Percentiles rank a stretch among this genome's conserved stretches.
Evolutionary conservation across 2,888 invertebrate genomes (phyloP).

Genomic region (Iselma pallidipennis): DNA sequence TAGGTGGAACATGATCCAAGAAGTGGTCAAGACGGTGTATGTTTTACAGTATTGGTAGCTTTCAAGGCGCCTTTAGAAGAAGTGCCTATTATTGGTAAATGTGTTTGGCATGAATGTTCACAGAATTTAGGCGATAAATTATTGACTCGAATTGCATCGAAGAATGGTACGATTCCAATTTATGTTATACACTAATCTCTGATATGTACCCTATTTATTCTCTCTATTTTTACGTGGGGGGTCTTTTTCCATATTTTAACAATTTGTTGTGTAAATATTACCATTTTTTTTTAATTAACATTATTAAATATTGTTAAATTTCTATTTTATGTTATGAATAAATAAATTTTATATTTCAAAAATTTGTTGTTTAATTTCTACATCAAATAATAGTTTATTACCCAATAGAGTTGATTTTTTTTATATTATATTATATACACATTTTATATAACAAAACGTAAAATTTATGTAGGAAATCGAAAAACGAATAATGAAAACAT

Average conservation of each 20-base stretch:
- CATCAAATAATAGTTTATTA: background rate
- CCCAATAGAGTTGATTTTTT: no score
- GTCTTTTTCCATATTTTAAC: background rate
- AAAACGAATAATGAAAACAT: no score
- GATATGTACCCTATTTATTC: background rate
- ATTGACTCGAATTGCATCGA: constrained; percentile 68
- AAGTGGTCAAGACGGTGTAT: constrained; percentile 72
- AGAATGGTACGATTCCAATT: constrained; percentile 78
- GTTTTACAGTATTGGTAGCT: constrained; percentile 79
- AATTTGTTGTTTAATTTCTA: background rate
- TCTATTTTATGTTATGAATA: background rate
- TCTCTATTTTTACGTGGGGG: background rate
- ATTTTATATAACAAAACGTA: no score
- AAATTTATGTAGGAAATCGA: no score
- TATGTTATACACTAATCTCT: constrained; percentile 74
- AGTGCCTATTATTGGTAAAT: constrained; percentile 84
- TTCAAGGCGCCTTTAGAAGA: constrained; percentile 86
- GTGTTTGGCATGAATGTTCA: constrained; percentile 84
- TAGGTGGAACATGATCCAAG: constrained; percentile 68
- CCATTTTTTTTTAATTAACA: background rate
- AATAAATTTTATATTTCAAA: background rate
- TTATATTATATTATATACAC: no score
- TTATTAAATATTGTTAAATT: background rate
- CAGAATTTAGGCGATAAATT: constrained; percentile 70
- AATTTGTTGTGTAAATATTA: background rate